Evolutionary conservation across 2,113 vertebrate genomes (phyloP).

Genomic region (Podarcis muralis): DNA sequence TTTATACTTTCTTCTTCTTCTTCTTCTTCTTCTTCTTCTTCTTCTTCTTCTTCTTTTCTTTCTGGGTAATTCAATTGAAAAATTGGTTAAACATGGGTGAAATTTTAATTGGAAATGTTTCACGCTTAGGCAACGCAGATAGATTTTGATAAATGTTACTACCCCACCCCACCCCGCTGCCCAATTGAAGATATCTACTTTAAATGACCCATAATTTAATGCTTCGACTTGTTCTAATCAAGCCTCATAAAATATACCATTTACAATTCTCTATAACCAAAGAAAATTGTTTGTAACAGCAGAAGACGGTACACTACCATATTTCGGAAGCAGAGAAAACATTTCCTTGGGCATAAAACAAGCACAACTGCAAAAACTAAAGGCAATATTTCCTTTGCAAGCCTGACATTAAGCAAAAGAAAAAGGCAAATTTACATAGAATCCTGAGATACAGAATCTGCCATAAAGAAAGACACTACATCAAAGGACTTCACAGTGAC

Average conservation of each 20-base stretch:
- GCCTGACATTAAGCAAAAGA: constrained; percentile 3
- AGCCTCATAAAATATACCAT: constrained; percentile 12
- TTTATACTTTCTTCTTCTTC: constrained; percentile 73
- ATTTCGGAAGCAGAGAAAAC: constrained; percentile 27
- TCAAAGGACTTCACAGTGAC: constrained; percentile 42
- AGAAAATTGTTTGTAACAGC: constrained; percentile 23
- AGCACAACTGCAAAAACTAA: background rate
- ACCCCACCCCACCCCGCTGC: constrained; percentile 33
- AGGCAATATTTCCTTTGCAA: constrained; percentile 4
- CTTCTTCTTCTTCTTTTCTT: constrained; percentile 50
- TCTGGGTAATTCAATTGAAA: constrained; percentile 81
- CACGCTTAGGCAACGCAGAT: constrained; percentile 75
- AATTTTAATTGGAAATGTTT: constrained; percentile 85
- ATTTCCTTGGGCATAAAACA: constrained; percentile 14
- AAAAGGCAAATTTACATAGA: background rate
- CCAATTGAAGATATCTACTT: constrained; percentile 33
- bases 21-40: constrained; percentile 54
- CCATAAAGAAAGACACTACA: background rate
- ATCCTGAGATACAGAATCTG: constrained; percentile 9
- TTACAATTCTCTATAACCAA: constrained; percentile 10
- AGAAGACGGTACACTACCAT: background rate
- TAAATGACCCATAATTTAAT: constrained; percentile 60
- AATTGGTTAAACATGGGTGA: constrained; percentile 84
- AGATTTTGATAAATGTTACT: constrained; percentile 75
- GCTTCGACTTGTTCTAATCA: constrained; percentile 42